Evolutionary conservation across 64 coral and sea anemone species (phyloP).

Genomic region (Montipora capricornis): DNA sequence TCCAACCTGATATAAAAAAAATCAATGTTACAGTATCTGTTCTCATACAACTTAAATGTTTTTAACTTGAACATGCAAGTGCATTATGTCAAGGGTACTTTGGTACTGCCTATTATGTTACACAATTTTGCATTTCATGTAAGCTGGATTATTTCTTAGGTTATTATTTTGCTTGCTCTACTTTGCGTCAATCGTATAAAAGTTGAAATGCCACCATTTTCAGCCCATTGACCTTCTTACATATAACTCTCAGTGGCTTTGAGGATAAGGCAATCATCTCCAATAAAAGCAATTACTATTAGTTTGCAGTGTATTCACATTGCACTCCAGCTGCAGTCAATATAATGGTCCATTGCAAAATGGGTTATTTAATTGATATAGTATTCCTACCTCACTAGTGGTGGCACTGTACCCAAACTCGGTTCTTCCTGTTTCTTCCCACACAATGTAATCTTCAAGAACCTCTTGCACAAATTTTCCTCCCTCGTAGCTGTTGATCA

Average conservation of each 20-base stretch:
- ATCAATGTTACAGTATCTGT: not conserved
- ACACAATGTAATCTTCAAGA: conserved; percentile 48
- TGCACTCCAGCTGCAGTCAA: too few relatives aligned
- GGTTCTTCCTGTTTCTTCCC: conserved; percentile 40
- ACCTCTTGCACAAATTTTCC: conserved; percentile 42
- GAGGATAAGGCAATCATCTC: not conserved
- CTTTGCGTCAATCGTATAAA: too few relatives aligned
- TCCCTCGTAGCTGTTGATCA: conserved; percentile 7
- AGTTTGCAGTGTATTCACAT: not conserved
- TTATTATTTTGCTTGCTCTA: too few relatives aligned
- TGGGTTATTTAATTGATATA: too few relatives aligned
- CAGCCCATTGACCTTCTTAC: too few relatives aligned
- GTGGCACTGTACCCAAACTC: conserved; percentile 67
- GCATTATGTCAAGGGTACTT: not conserved
- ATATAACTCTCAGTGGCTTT: too few relatives aligned
- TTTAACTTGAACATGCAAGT: too few relatives aligned
- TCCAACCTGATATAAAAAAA: conserved; percentile 52
- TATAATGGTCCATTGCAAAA: too few relatives aligned
- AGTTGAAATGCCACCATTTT: too few relatives aligned
- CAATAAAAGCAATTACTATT: not conserved
- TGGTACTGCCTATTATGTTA: too few relatives aligned
- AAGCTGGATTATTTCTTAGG: too few relatives aligned
- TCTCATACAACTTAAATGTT: not conserved
- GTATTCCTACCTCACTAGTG: conserved; percentile 31
- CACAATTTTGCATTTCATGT: too few relatives aligned